These are phyloP conservation scores for Acanthosepion pharaonis DNA, from an alignment of 2,888 invertebrate genomes.

Conservation along the genomic window DNA sequence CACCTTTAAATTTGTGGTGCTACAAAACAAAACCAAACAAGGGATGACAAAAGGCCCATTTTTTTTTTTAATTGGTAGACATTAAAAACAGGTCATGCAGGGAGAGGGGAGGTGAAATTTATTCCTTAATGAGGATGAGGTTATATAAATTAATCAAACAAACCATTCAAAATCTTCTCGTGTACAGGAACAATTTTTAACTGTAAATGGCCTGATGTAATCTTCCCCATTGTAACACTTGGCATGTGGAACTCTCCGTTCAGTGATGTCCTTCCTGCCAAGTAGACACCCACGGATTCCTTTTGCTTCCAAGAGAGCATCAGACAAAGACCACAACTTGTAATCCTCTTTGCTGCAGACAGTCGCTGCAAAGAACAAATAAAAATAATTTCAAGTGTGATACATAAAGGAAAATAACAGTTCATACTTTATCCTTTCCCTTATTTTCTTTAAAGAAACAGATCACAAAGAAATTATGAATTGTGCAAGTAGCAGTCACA, in stretches of 20 bases:
- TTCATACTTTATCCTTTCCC: no score
- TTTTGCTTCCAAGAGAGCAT: conserved; percentile 69
- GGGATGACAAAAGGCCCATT: no score
- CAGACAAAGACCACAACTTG: conserved; percentile 89
- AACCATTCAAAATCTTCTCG: conserved; percentile 88
- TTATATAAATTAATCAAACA: background rate
- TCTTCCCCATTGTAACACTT: conserved; percentile 88
- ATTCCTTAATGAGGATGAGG: no score
- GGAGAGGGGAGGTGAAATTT: no score
- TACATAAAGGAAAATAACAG: no score
- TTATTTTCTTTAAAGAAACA: no score
- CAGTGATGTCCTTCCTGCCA: conserved; percentile 85
- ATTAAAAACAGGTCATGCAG: no score
- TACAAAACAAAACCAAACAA: no score
- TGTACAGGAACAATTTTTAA: conserved; percentile 85
- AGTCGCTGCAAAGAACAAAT: background rate
- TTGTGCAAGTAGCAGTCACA: no score
- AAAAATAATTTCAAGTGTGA: background rate
- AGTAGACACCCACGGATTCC: conserved; percentile 81
- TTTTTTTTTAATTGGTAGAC: no score
- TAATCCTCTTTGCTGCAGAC: conserved; percentile 81
- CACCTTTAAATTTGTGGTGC: no score
- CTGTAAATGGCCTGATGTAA: conserved; percentile 82
- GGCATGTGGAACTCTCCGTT: conserved; percentile 82
- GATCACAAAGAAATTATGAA: no score